These are phyloP conservation scores for Xiphorhynchus elegans DNA, from an alignment of 2,113 vertebrate species.

Conservation along the genomic window DNA sequence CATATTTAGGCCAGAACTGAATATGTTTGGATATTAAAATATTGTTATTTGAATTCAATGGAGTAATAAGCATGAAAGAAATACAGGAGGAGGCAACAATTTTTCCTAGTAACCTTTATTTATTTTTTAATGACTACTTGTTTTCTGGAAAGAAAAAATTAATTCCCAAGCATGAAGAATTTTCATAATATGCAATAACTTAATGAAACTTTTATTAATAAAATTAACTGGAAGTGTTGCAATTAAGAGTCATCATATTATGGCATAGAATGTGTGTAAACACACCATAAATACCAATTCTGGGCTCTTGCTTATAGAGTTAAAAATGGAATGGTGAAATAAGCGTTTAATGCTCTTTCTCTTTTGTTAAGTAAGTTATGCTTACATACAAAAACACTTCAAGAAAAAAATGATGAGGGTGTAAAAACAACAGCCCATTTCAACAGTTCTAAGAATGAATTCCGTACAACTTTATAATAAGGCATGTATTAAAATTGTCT, in stretches of 20 bases:
- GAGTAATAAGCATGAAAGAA: background rate
- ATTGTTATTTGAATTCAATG: background rate
- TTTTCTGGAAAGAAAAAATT: background rate
- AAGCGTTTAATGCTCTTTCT: background rate
- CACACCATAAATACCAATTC: rapidly evolving
- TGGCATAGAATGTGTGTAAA: background rate
- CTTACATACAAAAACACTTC: background rate
- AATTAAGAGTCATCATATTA: background rate
- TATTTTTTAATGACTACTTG: background rate
- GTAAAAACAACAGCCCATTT: background rate
- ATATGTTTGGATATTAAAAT: background rate
- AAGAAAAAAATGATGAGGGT: background rate
- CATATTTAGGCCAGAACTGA: background rate
- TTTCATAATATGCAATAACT: background rate
- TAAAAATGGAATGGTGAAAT: background rate
- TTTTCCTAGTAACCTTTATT: background rate
- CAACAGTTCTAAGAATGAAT: background rate
- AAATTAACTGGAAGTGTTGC: background rate
- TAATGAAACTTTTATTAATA: background rate
- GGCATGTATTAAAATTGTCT: background rate
- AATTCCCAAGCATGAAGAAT: background rate
- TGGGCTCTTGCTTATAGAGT: background rate
- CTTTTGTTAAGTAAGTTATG: background rate
- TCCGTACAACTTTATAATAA: background rate
- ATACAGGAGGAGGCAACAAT: rapidly evolving